Evolutionary conservation across 1,140 invertebrate species (phyloP).

Genomic region (Philotrypesis tridentata): DNA sequence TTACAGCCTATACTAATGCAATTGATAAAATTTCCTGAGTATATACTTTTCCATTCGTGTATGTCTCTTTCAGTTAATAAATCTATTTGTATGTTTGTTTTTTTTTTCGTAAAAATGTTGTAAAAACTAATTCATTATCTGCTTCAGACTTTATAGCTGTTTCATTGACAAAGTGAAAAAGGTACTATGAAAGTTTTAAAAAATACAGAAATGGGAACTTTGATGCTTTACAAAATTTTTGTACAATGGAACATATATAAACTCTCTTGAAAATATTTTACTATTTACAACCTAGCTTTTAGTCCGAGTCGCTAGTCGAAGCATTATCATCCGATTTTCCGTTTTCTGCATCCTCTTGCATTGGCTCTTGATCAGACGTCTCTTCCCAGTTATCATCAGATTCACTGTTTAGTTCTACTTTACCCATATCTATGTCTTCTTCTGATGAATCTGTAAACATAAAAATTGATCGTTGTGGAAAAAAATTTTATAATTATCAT

Average conservation of each 20-base stretch:
- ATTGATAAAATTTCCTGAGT: not conserved
- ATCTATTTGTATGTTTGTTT: not conserved
- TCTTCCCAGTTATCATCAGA: conserved; percentile 72
- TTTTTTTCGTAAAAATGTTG: not conserved
- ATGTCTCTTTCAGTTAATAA: conserved; percentile 20
- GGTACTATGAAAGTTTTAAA: conserved; percentile 13
- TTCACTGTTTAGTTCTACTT: conserved; percentile 64
- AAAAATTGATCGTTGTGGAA: conserved; percentile 23
- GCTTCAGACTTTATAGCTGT: not conserved
- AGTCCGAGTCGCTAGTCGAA: conserved; percentile 60
- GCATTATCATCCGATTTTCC: conserved; percentile 62
- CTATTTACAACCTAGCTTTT: conserved; percentile 12
- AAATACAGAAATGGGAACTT: conserved; percentile 17
- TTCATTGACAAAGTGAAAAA: conserved; percentile 14
- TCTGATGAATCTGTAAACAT: conserved; percentile 63
- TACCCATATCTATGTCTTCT: conserved; percentile 65
- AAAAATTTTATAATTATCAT: not conserved
- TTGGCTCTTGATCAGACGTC: conserved; percentile 65
- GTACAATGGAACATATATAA: conserved; percentile 30
- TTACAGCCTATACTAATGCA: not conserved
- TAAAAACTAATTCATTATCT: conserved; percentile 5
- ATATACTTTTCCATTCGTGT: conserved; percentile 9
- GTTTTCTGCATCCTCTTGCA: conserved; percentile 63
- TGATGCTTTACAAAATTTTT: conserved; percentile 36
- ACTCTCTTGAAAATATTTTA: conserved; percentile 24